Evolutionary conservation across 2,797 vertebrate species (phyloP).

Genomic region (Parauchenoglanis punctatus): DNA sequence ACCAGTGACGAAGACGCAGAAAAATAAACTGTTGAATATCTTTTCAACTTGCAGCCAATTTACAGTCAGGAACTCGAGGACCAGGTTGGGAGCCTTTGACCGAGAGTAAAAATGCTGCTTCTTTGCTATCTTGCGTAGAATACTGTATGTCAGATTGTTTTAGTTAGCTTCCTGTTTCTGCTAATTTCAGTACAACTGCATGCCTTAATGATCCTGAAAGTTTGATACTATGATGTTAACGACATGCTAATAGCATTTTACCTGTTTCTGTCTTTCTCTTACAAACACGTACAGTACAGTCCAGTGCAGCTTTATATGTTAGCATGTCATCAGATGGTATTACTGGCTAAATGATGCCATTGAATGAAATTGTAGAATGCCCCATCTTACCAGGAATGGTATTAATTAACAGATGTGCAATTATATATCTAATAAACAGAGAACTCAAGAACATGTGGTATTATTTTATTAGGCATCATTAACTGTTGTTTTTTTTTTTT

Average conservation of each 20-base stretch:
- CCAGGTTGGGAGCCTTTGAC: not conserved
- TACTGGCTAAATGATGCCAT: constrained; percentile 47
- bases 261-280: not conserved
- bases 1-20: not conserved
- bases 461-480: not conserved
- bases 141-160: not conserved
- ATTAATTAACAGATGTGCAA: not conserved
- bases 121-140: not conserved
- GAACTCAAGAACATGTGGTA: not conserved
- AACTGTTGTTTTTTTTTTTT: not conserved
- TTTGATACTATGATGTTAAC: not conserved
- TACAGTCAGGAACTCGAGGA: not conserved
- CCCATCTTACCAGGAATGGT: not conserved
- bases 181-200: not conserved
- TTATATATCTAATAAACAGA: not conserved
- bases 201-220: not conserved
- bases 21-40: not conserved
- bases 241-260: not conserved
- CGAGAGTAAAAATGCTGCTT: not conserved
- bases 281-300: not conserved
- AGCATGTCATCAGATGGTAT: constrained; percentile 49
- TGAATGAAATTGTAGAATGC: constrained; percentile 39
- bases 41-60: not conserved
- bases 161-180: not conserved
- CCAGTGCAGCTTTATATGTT: constrained; percentile 37